Conservation (phyloP, 2,113 vertebrate genomes). For the Elanus axillaris region DNA sequence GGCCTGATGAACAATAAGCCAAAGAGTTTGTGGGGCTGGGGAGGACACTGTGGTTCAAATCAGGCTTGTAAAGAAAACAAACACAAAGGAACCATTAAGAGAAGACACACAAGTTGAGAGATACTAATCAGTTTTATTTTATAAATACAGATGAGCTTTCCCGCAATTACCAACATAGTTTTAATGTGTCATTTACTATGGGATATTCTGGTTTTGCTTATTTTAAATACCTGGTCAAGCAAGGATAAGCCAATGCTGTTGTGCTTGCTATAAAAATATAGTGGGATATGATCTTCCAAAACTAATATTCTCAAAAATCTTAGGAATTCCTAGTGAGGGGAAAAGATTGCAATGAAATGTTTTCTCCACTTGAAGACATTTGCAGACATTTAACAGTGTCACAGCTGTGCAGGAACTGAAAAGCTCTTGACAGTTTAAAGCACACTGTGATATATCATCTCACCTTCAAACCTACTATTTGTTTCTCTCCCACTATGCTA, state of each 20-base stretch:
- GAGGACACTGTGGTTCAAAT: not conserved
- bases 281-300: conserved; percentile 62
- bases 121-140: conserved; percentile 74
- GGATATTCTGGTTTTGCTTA: conserved; percentile 36
- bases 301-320: conserved; percentile 63
- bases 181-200: conserved; percentile 60
- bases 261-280: conserved; percentile 69
- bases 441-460: not conserved
- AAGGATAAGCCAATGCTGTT: conserved; percentile 65
- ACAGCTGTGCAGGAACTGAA: conserved; percentile 2
- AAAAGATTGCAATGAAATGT: conserved; percentile 39
- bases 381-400: conserved; percentile 12
- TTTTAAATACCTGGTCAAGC: conserved; percentile 67
- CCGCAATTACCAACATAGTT: conserved; percentile 61
- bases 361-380: conserved; percentile 44
- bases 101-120: conserved; percentile 59
- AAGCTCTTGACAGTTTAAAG: conserved; percentile 10
- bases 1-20: not conserved
- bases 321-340: conserved; percentile 50
- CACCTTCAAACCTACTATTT: not conserved
- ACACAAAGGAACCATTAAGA: conserved; percentile 7
- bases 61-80: not conserved
- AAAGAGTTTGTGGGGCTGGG: not conserved
- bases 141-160: conserved; percentile 74
- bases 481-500: not conserved